A percentile compares a stretch with the other conserved stretches of the same genome.
These are phyloP conservation scores for Sitta carolinensis DNA, from an alignment of 2,797 vertebrate genomes.

Conservation along the genomic window DNA sequence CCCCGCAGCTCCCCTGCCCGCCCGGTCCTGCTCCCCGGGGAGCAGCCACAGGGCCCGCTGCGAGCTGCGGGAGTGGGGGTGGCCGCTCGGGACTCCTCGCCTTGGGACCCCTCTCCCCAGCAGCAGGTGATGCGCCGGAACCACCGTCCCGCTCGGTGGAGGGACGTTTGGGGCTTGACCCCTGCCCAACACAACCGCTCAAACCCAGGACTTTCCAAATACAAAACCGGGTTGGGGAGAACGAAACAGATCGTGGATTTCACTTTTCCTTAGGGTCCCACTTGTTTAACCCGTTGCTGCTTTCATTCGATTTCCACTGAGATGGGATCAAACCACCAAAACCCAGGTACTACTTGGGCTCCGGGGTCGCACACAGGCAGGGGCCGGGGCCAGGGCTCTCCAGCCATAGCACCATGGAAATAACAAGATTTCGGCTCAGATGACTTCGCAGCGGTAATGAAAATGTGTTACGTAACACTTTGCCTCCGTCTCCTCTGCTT, in stretches of 20 bases:
- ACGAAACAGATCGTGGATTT: fast-evolving
- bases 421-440: conserved; percentile 16
- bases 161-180: neutral
- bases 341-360: neutral
- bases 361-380: neutral
- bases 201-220: neutral
- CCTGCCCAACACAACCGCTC: neutral
- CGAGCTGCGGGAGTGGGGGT: neutral
- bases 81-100: neutral
- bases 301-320: neutral
- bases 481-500: conserved; percentile 10
- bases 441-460: conserved; percentile 35
- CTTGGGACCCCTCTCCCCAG: neutral
- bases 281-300: neutral
- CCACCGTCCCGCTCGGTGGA: fast-evolving
- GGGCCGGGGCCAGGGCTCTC: neutral
- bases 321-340: neutral
- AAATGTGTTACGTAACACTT: conserved; percentile 60
- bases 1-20: neutral
- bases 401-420: neutral
- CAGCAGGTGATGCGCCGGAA: neutral
- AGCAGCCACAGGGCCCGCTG: neutral
- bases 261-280: neutral
- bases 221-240: neutral
- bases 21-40: neutral